A percentile compares a stretch with the other conserved stretches of the same genome.
Evolutionary conservation across 1,140 invertebrate genomes (phyloP).

Genomic region (Tetragonula clypearis): DNA sequence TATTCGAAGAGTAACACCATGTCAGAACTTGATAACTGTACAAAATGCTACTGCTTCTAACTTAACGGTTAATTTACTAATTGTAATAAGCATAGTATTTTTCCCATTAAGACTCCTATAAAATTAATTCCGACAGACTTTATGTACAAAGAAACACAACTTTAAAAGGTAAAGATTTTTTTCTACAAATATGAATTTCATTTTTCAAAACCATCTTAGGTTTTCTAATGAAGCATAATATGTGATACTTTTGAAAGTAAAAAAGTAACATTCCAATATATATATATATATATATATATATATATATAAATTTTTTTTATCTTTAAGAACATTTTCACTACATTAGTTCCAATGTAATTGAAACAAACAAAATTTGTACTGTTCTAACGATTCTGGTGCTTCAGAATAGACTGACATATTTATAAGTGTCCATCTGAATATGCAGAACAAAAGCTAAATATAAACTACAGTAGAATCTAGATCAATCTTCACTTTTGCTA

Average conservation of each 20-base stretch:
- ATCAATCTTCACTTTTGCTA: constrained; percentile 33
- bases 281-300: not conserved
- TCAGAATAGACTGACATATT: constrained; percentile 30
- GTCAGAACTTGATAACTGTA: constrained; percentile 74
- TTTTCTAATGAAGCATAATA: not conserved
- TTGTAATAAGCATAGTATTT: not conserved
- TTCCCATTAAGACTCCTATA: constrained; percentile 11
- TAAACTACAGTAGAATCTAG: not conserved
- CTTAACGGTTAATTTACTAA: constrained; percentile 5
- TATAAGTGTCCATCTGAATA: not conserved
- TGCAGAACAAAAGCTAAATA: not conserved
- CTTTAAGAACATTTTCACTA: not conserved
- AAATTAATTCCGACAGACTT: not conserved
- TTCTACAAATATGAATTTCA: constrained; percentile 1
- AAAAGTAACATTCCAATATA: constrained; percentile 22
- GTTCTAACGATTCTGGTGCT: constrained; percentile 9
- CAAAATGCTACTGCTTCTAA: constrained; percentile 56
- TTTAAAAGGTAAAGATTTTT: not conserved
- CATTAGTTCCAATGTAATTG: not conserved
- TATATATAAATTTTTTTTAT: not conserved
- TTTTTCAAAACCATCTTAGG: not conserved
- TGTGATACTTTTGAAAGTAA: constrained; percentile 29
- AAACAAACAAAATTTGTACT: not conserved
- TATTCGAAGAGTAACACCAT: constrained; percentile 87
- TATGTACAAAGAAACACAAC: constrained; percentile 13